Conservation (phyloP, 2,888 invertebrate species). For the Mythimna vitellina region DNA sequence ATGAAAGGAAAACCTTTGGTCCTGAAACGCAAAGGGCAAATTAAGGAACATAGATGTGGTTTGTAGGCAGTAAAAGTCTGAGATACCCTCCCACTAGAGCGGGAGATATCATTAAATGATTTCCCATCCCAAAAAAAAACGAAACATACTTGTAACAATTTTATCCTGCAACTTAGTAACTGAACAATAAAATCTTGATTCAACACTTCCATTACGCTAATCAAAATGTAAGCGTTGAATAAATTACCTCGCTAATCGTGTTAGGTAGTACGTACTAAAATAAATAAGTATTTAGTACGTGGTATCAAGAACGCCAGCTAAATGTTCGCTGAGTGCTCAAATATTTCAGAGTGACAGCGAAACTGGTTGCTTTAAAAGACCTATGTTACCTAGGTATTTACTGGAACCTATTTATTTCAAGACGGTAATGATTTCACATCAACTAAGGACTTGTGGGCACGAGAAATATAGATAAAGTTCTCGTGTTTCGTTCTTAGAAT, state of each 20-base stretch:
- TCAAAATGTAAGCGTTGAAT: constrained; percentile 15
- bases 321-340: constrained; percentile 33
- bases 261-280: constrained; percentile 1
- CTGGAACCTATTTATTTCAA: constrained; percentile 21
- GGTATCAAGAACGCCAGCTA: constrained; percentile 5
- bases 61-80: too few relatives aligned
- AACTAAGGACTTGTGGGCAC: constrained; percentile 27
- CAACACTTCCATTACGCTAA: constrained; percentile 31
- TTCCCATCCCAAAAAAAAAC: too few relatives aligned
- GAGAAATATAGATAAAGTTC: constrained; percentile 12
- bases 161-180: not conserved
- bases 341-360: constrained; percentile 41
- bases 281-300: constrained; percentile 19
- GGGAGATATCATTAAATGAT: too few relatives aligned
- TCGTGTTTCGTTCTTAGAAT: constrained; percentile 10
- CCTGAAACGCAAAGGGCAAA: too few relatives aligned
- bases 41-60: too few relatives aligned
- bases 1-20: too few relatives aligned
- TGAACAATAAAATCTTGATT: constrained; percentile 30
- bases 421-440: constrained; percentile 31
- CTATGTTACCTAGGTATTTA: not conserved
- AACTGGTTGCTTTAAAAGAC: constrained; percentile 22
- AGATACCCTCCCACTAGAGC: too few relatives aligned
- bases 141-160: not conserved
- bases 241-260: constrained; percentile 20